Evolutionary conservation across 2,888 invertebrate species (phyloP).

Genomic region (Electrophaes corylata): DNA sequence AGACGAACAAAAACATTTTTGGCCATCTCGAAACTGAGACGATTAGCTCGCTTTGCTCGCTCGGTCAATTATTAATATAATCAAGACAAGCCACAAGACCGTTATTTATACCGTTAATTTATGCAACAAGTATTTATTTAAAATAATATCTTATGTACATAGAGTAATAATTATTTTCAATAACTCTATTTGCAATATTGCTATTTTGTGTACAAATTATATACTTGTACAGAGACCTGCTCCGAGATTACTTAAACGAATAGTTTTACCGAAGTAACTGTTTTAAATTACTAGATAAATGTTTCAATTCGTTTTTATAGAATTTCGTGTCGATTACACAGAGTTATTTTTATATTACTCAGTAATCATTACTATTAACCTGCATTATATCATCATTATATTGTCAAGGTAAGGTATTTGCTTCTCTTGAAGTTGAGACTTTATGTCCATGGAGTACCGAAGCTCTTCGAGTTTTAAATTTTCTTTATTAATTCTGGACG

Average conservation of each 20-base stretch:
- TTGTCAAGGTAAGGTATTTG: too few relatives aligned
- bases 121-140: conserved; percentile 25
- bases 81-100: conserved; percentile 23
- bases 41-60: too few relatives aligned
- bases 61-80: conserved; percentile 1
- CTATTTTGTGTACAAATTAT: conserved; percentile 22
- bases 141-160: conserved; percentile 24
- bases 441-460: too few relatives aligned
- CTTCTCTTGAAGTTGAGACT: too few relatives aligned
- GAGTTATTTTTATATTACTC: too few relatives aligned
- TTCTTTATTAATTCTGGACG: too few relatives aligned
- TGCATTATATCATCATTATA: too few relatives aligned
- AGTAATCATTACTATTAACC: too few relatives aligned
- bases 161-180: conserved; percentile 33
- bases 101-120: conserved; percentile 25
- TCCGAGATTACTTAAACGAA: conserved; percentile 9
- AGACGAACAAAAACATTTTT: too few relatives aligned
- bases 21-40: too few relatives aligned
- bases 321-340: too few relatives aligned
- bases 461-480: too few relatives aligned
- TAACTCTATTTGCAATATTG: conserved; percentile 31
- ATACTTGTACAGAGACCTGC: not conserved
- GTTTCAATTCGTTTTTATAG: not conserved
- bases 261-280: conserved; percentile 2
- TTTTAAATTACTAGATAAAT: not conserved